phyloP scores from a whole-genome alignment of 2,888 invertebrate species.

The Hanleya hanleyi region DNA sequence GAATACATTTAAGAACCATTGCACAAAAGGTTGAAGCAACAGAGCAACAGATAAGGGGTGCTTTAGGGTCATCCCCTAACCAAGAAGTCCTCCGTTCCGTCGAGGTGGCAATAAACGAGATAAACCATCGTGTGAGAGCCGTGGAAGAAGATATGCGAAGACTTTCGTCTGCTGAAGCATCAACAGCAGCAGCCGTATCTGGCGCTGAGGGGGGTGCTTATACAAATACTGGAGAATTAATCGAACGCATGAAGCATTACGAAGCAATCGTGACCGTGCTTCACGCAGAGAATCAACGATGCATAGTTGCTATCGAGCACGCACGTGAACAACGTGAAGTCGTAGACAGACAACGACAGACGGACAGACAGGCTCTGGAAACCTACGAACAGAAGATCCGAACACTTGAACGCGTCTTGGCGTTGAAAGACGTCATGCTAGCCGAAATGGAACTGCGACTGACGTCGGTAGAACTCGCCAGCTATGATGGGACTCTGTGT shows the following conservation, averaged over 20 bases:
- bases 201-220: conserved; percentile 7
- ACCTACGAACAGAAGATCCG: conserved; percentile 38
- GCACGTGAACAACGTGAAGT: conserved; percentile 42
- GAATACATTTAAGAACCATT: conserved; percentile 22
- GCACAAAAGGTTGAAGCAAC: background rate
- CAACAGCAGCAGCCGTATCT: background rate
- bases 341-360: background rate
- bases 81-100: conserved; percentile 7
- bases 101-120: conserved; percentile 15
- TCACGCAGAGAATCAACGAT: conserved; percentile 55
- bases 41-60: conserved; percentile 4
- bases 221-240: background rate
- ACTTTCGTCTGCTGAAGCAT: conserved; percentile 19
- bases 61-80: background rate
- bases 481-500: conserved; percentile 67
- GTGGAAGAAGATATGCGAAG: conserved; percentile 21
- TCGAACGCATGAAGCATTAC: conserved; percentile 16
- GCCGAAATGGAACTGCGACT: conserved; percentile 56
- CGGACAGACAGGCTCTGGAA: background rate
- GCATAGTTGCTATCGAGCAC: conserved; percentile 50
- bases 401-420: conserved; percentile 41
- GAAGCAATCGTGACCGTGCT: conserved; percentile 58
- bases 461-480: conserved; percentile 55
- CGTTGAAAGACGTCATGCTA: conserved; percentile 49
- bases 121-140: conserved; percentile 21